Conservation (phyloP, 2,797 vertebrate genomes). For the Xenops minutus region DNA sequence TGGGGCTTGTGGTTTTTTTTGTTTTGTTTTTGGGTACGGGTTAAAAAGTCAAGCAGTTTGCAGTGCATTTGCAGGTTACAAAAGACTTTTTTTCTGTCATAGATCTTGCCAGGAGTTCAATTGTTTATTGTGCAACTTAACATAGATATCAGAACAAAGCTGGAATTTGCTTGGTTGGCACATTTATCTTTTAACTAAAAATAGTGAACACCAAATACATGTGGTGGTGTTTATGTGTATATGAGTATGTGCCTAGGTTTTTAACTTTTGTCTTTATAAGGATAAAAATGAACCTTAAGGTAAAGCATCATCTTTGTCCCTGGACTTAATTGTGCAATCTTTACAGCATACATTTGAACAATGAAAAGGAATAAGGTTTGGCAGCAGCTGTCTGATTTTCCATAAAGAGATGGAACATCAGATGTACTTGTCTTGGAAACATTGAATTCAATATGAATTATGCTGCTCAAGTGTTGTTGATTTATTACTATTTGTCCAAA, state of each 20-base stretch:
- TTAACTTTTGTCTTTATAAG: not conserved
- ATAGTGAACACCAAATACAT: not conserved
- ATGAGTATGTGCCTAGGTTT: not conserved
- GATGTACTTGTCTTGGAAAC: not conserved
- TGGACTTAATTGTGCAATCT: not conserved
- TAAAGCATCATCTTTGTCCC: not conserved
- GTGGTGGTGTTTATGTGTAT: not conserved
- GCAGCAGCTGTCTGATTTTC: not conserved
- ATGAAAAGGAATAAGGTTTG: not conserved
- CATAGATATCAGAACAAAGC: not conserved
- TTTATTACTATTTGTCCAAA: slow-evolving; percentile 21
- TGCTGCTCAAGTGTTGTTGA: not conserved
- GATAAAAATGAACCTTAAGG: not conserved
- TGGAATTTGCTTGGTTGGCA: not conserved
- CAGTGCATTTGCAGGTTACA: not conserved
- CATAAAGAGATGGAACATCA: not conserved
- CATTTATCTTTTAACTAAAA: not conserved
- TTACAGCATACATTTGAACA: not conserved
- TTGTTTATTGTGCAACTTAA: not conserved
- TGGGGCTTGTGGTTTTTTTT: not conserved
- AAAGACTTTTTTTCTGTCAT: not conserved
- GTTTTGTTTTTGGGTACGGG: not conserved
- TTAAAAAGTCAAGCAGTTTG: not conserved
- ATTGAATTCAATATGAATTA: not conserved
- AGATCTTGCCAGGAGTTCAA: not conserved